Evolutionary conservation across 2,797 vertebrate species (phyloP).

Genomic region (Synanceia verrucosa): DNA sequence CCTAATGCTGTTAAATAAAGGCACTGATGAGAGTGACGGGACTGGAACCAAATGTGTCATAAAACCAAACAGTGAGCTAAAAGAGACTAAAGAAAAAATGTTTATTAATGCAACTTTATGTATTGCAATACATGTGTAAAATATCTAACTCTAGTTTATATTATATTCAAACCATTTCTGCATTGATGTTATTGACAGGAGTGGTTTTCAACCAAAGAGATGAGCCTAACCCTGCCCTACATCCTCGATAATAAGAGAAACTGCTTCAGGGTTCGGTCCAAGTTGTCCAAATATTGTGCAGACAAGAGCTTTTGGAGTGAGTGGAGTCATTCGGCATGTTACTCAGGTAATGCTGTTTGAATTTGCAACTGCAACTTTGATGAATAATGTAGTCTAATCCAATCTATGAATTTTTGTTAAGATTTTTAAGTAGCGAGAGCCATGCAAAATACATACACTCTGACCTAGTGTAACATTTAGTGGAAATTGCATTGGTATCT

Average conservation of each 20-base stretch:
- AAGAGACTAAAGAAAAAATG: neutral
- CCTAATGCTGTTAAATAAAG: neutral
- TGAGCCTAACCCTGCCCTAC: constrained; percentile 23
- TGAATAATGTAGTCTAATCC: too few species aligned
- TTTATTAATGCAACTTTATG: neutral
- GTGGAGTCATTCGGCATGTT: constrained; percentile 74
- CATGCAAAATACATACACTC: too few species aligned
- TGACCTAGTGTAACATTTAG: neutral
- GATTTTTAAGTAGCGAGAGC: too few species aligned
- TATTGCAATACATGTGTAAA: too few species aligned
- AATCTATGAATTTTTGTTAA: too few species aligned
- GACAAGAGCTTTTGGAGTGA: constrained; percentile 78
- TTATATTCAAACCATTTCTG: neutral
- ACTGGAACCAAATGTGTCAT: neutral
- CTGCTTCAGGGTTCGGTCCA: constrained; percentile 78
- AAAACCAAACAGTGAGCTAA: neutral
- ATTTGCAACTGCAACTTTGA: too few species aligned
- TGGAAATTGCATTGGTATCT: neutral
- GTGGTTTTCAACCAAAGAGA: constrained; percentile 36
- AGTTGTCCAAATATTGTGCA: constrained; percentile 72
- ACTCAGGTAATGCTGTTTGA: constrained; percentile 57
- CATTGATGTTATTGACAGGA: constrained; percentile 17
- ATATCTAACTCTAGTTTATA: neutral
- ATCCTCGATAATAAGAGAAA: neutral
- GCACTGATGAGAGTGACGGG: neutral